Base-by-base conservation (phyloP, 2,888 invertebrate genomes). In the Leucophora obtusa region DNA sequence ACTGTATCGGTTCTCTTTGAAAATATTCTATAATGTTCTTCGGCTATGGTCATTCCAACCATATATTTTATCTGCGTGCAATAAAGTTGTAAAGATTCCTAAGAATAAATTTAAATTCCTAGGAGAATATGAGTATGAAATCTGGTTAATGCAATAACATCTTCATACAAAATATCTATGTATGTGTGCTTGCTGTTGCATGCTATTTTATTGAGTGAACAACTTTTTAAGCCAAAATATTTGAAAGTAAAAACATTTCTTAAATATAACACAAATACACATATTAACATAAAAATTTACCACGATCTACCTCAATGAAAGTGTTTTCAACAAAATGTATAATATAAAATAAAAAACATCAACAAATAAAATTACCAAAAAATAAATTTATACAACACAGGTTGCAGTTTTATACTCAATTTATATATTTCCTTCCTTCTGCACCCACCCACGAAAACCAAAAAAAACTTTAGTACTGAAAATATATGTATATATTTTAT, bases 281-380 rank as follows among this genome's bases (percentile, higher is more conserved):
- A 28, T 28, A 47, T 60, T 33, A 54, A 54, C 33, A 62, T 86
- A 85, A 85, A 86, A 87, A 84, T 79, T 84, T 83, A 84, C 83
- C 88, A 84, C 85, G 87, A 87, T 87, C 87, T 87, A 87, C 88
- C 87, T 87, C 87, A 87, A 87, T 72, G 81, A 82, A 66, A 70
- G 33, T 70, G 15, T 24, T 60, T 70, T 43, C 54, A 24, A 60
- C 14, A 21, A n/a, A 24, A 47, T 9, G 8, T 35, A 35, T 35
- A 10, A 35, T 10, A 35, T 5, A 35, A 35, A 24, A 53, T 17
- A 62, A 71, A 74, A 33, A 17, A 24, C 7, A 50, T n/a, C n/a
- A n/a, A 9, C n/a, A 50, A 68, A 68, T 28, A 18, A 43, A 66
- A 70, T 68, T 28, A 18, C 24, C 24, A 10, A n/a, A 50, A 38